Evolutionary conservation across 1,140 invertebrate genomes (phyloP).

Genomic region (Neodiprion pinetum): DNA sequence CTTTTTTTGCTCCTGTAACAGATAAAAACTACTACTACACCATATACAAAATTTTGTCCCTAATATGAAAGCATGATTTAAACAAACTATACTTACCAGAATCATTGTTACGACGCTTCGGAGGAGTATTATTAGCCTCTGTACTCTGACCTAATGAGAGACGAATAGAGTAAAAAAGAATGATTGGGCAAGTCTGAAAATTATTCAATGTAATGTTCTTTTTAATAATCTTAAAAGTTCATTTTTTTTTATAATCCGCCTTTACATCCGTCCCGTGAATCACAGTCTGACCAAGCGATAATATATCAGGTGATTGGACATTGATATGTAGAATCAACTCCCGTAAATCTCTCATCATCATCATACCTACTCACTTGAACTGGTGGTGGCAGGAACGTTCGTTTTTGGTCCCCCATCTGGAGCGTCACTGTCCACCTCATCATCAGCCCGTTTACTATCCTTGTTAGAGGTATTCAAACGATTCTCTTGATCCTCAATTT

Average conservation of each 20-base stretch:
- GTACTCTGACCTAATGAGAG: no score
- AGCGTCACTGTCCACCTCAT: background rate
- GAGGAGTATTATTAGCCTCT: no score
- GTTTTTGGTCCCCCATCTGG: background rate
- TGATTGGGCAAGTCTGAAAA: background rate
- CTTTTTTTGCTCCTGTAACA: conserved; percentile 20
- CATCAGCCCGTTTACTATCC: conserved; percentile 8
- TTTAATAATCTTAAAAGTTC: background rate
- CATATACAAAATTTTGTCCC: background rate
- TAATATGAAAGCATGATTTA: background rate
- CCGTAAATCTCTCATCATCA: no score
- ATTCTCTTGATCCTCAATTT: conserved; percentile 58
- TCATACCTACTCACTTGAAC: background rate
- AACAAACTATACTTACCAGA: background rate
- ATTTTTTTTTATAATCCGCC: background rate
- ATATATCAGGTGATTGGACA: background rate
- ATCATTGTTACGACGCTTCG: background rate
- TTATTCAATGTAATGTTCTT: background rate
- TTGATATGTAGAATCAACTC: no score
- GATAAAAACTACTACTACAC: background rate
- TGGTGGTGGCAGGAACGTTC: background rate
- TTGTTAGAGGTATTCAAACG: conserved; percentile 38
- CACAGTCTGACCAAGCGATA: background rate
- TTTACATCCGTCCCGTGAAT: background rate
- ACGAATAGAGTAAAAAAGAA: no score